Conservation (phyloP, 37 sponge, comb jelly and placozoan genomes). For the Cliona cf. orientalis region DNA sequence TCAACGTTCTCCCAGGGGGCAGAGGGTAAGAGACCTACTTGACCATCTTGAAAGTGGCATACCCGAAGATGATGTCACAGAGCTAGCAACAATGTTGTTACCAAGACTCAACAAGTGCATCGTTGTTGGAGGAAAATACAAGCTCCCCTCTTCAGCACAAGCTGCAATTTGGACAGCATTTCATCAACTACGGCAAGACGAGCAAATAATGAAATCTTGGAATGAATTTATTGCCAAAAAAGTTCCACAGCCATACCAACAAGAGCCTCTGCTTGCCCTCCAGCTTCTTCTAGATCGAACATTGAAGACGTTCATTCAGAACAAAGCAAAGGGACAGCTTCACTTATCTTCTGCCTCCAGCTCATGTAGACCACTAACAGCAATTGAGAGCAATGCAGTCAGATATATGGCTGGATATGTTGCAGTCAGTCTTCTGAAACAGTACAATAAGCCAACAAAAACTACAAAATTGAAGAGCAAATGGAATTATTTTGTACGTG, state of each 20-base stretch:
- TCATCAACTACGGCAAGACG: not conserved
- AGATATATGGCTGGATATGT: constrained; percentile 28
- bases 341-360: not conserved
- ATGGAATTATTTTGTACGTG: not conserved
- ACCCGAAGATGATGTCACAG: not conserved
- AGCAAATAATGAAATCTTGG: not conserved
- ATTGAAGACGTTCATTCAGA: not conserved
- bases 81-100: not conserved
- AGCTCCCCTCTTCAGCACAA: not conserved
- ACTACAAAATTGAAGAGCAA: not conserved
- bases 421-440: constrained; percentile 3
- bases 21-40: not conserved
- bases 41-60: not conserved
- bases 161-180: not conserved
- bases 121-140: constrained; percentile 5
- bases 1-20: constrained; percentile 18
- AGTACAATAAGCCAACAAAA: not conserved
- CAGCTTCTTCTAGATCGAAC: constrained; percentile 14
- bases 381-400: constrained; percentile 8
- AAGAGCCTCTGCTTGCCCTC: not conserved
- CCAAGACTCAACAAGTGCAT: not conserved
- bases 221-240: not conserved
- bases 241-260: not conserved
- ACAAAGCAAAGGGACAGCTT: not conserved
- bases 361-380: not conserved